Conservation (phyloP, 1,140 invertebrate genomes). For the Drosophila parabipectinata region DNA sequence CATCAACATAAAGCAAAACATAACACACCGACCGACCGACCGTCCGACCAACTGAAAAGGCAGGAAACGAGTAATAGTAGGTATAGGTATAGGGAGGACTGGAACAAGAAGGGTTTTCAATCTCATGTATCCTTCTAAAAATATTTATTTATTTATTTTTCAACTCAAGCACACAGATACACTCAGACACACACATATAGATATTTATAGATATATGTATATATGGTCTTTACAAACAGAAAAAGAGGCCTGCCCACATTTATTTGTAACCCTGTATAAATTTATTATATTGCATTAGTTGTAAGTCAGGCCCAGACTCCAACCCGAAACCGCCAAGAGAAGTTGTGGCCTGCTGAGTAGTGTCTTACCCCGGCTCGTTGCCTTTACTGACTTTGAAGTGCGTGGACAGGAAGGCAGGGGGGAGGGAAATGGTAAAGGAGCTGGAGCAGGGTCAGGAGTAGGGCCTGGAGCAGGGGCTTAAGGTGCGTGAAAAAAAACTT, state of each 20-base stretch:
- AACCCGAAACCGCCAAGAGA: constrained; percentile 25
- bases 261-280: constrained; percentile 81
- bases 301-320: constrained; percentile 66
- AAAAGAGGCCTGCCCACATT: constrained; percentile 45
- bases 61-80: constrained; percentile 38
- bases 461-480: constrained; percentile 13
- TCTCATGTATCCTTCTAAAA: constrained; percentile 76
- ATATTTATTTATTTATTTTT: constrained; percentile 81
- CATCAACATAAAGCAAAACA: constrained; percentile 72
- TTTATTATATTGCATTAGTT: constrained; percentile 82
- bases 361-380: constrained; percentile 9
- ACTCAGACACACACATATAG: constrained; percentile 10
- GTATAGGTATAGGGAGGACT: background rate
- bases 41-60: constrained; percentile 19
- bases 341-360: constrained; percentile 44
- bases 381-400: constrained; percentile 20
- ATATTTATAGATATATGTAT: background rate
- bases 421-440: constrained; percentile 21
- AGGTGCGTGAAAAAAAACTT: constrained; percentile 74
- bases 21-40: constrained; percentile 5
- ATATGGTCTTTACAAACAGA: background rate
- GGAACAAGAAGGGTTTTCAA: constrained; percentile 38
- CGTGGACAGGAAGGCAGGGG: constrained; percentile 49
- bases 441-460: constrained; percentile 23
- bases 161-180: constrained; percentile 54